Conservation (phyloP, 1,140 invertebrate species). For the Drosophila nigromelanica region DNA sequence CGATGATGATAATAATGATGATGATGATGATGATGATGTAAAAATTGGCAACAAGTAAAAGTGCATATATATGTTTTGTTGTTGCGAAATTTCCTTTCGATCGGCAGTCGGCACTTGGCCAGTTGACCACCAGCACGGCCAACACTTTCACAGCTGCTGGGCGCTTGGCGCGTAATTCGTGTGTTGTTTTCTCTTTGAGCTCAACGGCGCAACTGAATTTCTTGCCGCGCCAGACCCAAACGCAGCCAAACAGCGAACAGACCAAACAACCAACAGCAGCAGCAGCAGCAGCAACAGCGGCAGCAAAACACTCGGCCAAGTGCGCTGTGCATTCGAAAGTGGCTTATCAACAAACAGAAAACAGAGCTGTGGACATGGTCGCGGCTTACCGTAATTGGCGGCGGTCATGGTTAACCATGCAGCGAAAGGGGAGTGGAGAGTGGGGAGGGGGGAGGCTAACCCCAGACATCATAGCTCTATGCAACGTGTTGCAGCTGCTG, state of each 20-base stretch:
- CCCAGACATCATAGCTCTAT: conserved; percentile 11
- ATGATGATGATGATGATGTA: conserved; percentile 31
- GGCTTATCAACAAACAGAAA: conserved; percentile 75
- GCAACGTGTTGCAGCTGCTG: conserved; percentile 48
- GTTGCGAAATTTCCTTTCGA: conserved; percentile 63
- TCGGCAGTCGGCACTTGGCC: conserved; percentile 13
- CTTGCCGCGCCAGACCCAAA: conserved; percentile 42
- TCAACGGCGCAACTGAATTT: conserved; percentile 76
- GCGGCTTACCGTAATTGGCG: conserved; percentile 59
- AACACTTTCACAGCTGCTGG: conserved; percentile 70
- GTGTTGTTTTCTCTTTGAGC: conserved; percentile 78
- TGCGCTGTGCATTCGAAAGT: conserved; percentile 78
- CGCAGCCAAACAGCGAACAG: conserved; percentile 40
- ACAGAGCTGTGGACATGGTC: conserved; percentile 58
- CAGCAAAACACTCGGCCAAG: conserved; percentile 40
- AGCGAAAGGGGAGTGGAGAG: not conserved
- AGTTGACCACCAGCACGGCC: conserved; percentile 47
- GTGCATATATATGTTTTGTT: conserved; percentile 70
- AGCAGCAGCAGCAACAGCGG: not conserved
- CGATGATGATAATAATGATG: conserved; percentile 5
- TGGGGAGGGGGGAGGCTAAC: not conserved
- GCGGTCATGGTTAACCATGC: conserved; percentile 45
- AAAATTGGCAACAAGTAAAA: conserved; percentile 60
- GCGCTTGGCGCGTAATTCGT: conserved; percentile 50
- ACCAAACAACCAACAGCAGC: conserved; percentile 36